These are phyloP conservation scores for Didymodactylos carnosus DNA, from an alignment of 2,888 invertebrate genomes.

Conservation along the genomic window DNA sequence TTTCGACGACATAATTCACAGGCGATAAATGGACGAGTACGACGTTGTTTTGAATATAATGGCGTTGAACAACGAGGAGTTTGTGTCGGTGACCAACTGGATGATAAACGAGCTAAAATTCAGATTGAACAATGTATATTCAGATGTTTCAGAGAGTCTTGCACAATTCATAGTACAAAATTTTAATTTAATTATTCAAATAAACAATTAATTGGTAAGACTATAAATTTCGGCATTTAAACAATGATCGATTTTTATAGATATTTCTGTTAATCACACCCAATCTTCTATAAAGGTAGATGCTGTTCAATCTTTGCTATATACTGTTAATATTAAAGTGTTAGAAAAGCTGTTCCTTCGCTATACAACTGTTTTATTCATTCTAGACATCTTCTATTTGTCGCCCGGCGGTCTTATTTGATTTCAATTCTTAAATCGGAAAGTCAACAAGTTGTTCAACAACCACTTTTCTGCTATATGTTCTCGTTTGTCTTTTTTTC, in stretches of 20 bases:
- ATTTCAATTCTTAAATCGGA: not conserved
- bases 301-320: too few relatives aligned
- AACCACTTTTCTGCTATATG: not conserved
- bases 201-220: not conserved
- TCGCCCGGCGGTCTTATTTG: not conserved
- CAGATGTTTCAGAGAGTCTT: too few relatives aligned
- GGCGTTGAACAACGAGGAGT: not conserved
- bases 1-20: not conserved
- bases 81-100: not conserved
- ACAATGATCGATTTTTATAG: too few relatives aligned
- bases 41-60: not conserved
- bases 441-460: not conserved
- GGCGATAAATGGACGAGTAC: not conserved
- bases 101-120: not conserved
- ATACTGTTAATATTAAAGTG: too few relatives aligned
- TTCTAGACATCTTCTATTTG: too few relatives aligned
- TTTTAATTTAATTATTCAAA: too few relatives aligned
- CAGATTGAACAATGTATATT: too few relatives aligned
- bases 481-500: not conserved
- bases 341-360: too few relatives aligned
- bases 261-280: too few relatives aligned
- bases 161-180: too few relatives aligned
- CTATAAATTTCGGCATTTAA: not conserved
- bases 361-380: too few relatives aligned
- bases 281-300: too few relatives aligned